These are phyloP conservation scores for Drosophila nigricruria DNA, from an alignment of 2,888 invertebrate genomes.

Conservation along the genomic window DNA sequence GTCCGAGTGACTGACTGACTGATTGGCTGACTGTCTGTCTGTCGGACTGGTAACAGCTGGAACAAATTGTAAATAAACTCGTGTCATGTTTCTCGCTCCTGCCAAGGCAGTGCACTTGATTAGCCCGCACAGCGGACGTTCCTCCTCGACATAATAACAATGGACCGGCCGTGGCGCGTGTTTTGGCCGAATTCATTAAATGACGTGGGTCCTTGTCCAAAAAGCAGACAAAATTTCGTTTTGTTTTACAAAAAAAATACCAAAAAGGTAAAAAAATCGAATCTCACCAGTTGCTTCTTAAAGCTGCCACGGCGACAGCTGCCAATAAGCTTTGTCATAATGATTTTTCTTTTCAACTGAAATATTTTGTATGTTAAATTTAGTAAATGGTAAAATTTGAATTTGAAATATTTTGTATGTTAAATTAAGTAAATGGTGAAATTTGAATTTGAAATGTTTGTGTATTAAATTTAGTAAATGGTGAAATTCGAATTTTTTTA, in stretches of 20 bases:
- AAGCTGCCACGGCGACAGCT: constrained; percentile 52
- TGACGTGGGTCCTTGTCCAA: constrained; percentile 43
- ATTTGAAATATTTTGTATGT: neutral
- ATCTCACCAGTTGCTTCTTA: constrained; percentile 53
- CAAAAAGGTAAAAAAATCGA: neutral
- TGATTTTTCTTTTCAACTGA: constrained; percentile 21
- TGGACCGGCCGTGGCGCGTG: constrained; percentile 24
- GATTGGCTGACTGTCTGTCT: neutral
- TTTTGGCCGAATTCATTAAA: constrained; percentile 45
- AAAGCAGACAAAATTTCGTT: constrained; percentile 20
- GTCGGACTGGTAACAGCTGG: constrained; percentile 42
- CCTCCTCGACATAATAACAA: constrained; percentile 26
- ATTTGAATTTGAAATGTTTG: constrained; percentile 1
- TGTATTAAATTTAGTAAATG: no score
- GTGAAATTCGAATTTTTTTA: neutral
- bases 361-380: neutral
- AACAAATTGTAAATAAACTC: constrained; percentile 33
- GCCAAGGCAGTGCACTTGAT: constrained; percentile 66
- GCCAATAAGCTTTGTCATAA: constrained; percentile 46
- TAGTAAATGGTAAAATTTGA: neutral
- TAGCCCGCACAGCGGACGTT: constrained; percentile 48
- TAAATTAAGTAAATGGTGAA: no score
- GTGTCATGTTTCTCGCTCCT: constrained; percentile 36
- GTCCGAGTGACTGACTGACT: neutral
- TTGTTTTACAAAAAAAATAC: constrained; percentile 1